These are phyloP conservation scores for Dusona sp. DNA, from an alignment of 2,888 invertebrate species.

Conservation along the genomic window DNA sequence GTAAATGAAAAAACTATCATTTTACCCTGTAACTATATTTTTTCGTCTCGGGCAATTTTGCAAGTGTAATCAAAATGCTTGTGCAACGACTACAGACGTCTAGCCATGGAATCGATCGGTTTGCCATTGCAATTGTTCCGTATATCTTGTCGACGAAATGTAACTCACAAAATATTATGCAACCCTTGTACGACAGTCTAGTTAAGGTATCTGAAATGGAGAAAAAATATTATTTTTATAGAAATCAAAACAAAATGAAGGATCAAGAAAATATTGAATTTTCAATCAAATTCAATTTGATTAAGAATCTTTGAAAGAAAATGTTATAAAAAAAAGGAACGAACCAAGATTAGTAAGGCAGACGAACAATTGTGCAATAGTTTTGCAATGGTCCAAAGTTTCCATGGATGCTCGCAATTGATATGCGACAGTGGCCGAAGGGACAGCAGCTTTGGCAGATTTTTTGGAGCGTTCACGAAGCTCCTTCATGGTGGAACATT, in stretches of 20 bases:
- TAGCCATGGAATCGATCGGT: conserved; percentile 88
- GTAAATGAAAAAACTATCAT: neutral
- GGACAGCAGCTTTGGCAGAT: conserved; percentile 77
- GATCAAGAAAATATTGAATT: neutral
- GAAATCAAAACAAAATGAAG: neutral
- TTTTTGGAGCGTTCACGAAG: conserved; percentile 79
- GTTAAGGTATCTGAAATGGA: conserved; percentile 83
- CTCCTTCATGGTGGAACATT: conserved; percentile 74
- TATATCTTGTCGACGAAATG: conserved; percentile 83
- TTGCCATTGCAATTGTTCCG: conserved; percentile 82
- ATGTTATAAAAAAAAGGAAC: conserved; percentile 48
- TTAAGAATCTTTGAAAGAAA: neutral
- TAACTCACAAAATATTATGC: conserved; percentile 79
- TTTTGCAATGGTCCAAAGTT: conserved; percentile 77
- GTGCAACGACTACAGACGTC: conserved; percentile 86
- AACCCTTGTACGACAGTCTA: conserved; percentile 81
- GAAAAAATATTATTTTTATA: neutral
- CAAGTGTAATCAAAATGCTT: conserved; percentile 89
- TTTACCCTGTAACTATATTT: conserved; percentile 87
- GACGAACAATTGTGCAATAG: conserved; percentile 81
- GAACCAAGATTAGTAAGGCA: conserved; percentile 84
- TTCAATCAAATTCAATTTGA: neutral
- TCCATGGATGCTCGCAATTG: conserved; percentile 80
- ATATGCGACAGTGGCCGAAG: conserved; percentile 81
- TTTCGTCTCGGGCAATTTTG: conserved; percentile 87